phyloP scores from a whole-genome alignment of 2,797 vertebrate genomes.

The Choloepus didactylus region DNA sequence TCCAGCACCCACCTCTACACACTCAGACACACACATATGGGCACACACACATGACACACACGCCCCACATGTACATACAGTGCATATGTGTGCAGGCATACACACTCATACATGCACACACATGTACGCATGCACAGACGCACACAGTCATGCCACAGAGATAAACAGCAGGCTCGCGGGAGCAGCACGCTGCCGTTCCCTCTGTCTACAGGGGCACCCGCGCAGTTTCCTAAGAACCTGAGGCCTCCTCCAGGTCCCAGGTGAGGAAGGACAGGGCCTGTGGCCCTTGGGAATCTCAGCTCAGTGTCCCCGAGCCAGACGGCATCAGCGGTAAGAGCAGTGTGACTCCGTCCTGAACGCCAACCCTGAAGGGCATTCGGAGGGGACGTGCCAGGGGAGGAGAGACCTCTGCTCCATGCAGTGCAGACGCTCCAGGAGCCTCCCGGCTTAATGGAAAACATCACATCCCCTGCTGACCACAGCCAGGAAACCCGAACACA shows the following conservation, averaged over 20 bases:
- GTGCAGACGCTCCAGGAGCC: rapidly evolving
- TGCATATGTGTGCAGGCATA: rapidly evolving
- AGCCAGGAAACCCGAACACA: not conserved
- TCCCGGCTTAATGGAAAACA: rapidly evolving
- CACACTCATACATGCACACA: not conserved
- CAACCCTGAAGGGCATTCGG: not conserved
- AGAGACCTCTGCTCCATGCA: rapidly evolving
- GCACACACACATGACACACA: rapidly evolving
- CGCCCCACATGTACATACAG: rapidly evolving
- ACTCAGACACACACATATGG: rapidly evolving
- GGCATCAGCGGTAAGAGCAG: not conserved
- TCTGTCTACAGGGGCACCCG: rapidly evolving
- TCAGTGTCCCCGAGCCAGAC: rapidly evolving
- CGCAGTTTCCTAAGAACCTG: rapidly evolving
- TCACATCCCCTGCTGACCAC: rapidly evolving
- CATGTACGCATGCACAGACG: not conserved
- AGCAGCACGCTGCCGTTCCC: rapidly evolving
- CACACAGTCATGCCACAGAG: not conserved
- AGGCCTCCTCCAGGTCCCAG: not conserved
- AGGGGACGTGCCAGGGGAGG: rapidly evolving
- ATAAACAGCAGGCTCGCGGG: rapidly evolving
- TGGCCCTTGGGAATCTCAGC: not conserved
- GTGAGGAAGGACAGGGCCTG: rapidly evolving
- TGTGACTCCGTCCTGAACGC: not conserved
- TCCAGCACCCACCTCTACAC: not conserved